phyloP scores from a whole-genome alignment of 2,113 vertebrate genomes.

The Barnardius zonarius region DNA sequence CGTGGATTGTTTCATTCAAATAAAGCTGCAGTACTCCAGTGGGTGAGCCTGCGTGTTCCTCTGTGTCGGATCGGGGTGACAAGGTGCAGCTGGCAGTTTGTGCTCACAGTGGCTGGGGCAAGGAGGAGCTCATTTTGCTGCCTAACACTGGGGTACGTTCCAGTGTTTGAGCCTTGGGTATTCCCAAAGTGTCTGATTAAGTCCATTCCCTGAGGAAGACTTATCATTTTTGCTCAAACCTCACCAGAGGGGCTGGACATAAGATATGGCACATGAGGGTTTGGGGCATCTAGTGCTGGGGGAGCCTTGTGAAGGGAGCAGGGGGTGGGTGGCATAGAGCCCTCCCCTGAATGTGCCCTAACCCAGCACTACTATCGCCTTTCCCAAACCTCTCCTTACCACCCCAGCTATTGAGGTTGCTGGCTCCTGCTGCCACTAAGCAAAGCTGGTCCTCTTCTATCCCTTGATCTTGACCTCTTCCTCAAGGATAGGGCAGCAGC shows the following conservation, averaged over 20 bases:
- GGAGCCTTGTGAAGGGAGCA: neutral
- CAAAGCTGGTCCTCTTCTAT: neutral
- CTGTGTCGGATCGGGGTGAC: neutral
- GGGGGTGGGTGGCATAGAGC: neutral
- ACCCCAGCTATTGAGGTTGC: neutral
- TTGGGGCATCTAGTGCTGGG: neutral
- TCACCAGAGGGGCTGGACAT: accelerated
- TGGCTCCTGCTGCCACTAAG: neutral
- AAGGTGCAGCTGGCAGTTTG: neutral
- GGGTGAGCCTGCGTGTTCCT: constrained; percentile 28
- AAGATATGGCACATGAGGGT: neutral
- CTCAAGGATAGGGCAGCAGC: neutral
- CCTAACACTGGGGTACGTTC: neutral
- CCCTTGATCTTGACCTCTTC: neutral
- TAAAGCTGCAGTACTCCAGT: constrained; percentile 69
- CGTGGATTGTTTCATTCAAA: constrained; percentile 64
- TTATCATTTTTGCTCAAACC: neutral
- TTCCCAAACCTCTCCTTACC: neutral
- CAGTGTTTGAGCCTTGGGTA: neutral
- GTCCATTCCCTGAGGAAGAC: neutral
- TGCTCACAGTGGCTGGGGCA: neutral
- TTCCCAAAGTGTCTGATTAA: neutral
- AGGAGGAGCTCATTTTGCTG: neutral
- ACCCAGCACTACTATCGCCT: neutral
- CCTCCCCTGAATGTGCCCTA: neutral